A percentile compares a stretch with the other conserved stretches of the same genome.
Conservation (phyloP, 2,888 invertebrate species). For the Parnassius orleans region DNA sequence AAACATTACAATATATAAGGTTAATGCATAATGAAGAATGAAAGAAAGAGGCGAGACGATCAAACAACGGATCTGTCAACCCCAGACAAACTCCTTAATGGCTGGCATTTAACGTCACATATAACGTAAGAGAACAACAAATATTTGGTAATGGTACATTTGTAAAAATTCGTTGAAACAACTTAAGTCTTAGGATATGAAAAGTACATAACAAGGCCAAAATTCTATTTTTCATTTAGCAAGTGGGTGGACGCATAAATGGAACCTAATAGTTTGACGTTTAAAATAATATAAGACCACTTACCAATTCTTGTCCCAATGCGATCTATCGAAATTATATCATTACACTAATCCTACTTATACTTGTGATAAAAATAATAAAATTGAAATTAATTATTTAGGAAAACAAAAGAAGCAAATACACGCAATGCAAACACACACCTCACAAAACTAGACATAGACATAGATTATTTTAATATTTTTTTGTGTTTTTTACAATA, state of each 20-base stretch:
- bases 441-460: slow-evolving; percentile 28
- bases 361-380: slow-evolving; percentile 14
- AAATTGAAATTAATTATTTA: slow-evolving; percentile 26
- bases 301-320: slow-evolving; percentile 32
- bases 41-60: too few species aligned
- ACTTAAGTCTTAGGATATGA: slow-evolving; percentile 15
- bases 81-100: slow-evolving; percentile 15
- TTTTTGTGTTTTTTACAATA: too few species aligned
- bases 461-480: too few species aligned
- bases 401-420: slow-evolving; percentile 37
- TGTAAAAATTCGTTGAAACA: slow-evolving; percentile 5
- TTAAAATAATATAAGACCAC: slow-evolving; percentile 32
- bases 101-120: slow-evolving; percentile 19
- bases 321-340: slow-evolving; percentile 8
- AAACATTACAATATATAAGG: too few species aligned
- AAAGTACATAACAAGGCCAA: slow-evolving; percentile 56
- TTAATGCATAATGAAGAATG: too few species aligned
- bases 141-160: not conserved
- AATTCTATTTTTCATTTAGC: slow-evolving; percentile 36
- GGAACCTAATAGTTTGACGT: slow-evolving; percentile 35
- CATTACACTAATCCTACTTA: slow-evolving; percentile 26
- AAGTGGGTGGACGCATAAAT: slow-evolving; percentile 28
- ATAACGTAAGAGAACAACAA: not conserved
- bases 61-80: not conserved
- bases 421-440: slow-evolving; percentile 39